These are phyloP conservation scores for Apotomis betuletana DNA, from an alignment of 2,888 invertebrate species.

Conservation along the genomic window DNA sequence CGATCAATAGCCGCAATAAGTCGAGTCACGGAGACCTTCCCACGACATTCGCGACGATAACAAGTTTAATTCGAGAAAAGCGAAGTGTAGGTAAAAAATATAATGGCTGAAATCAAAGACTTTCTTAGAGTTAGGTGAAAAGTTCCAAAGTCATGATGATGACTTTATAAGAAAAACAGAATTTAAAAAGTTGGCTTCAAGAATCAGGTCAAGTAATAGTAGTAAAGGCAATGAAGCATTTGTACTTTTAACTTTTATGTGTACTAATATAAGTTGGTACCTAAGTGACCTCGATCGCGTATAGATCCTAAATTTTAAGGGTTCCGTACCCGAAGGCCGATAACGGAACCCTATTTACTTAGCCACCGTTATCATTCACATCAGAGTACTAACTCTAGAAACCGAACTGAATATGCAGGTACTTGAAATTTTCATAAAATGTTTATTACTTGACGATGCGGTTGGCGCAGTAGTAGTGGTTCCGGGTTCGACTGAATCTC, in stretches of 20 bases:
- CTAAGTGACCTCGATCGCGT: neutral
- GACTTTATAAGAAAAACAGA: neutral
- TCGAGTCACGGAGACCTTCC: conserved; percentile 23
- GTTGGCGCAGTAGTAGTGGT: no score
- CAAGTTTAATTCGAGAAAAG: conserved; percentile 9
- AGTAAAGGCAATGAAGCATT: neutral
- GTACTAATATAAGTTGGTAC: neutral
- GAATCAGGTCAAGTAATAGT: neutral
- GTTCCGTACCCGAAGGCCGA: neutral
- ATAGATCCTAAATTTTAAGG: neutral
- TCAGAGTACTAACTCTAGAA: no score
- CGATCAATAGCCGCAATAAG: conserved; percentile 29
- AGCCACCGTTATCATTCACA: no score
- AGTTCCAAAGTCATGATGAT: neutral
- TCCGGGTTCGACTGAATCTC: no score
- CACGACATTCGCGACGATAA: neutral
- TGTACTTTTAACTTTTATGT: neutral
- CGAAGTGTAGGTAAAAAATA: neutral
- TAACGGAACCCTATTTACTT: no score
- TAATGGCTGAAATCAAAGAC: neutral
- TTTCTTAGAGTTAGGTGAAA: neutral
- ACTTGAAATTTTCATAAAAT: no score
- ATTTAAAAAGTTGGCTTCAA: neutral
- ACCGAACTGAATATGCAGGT: no score
- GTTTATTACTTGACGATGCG: no score